phyloP scores from a whole-genome alignment of 2,113 vertebrate genomes.

The Calyptommatus sinebrachiatus region DNA sequence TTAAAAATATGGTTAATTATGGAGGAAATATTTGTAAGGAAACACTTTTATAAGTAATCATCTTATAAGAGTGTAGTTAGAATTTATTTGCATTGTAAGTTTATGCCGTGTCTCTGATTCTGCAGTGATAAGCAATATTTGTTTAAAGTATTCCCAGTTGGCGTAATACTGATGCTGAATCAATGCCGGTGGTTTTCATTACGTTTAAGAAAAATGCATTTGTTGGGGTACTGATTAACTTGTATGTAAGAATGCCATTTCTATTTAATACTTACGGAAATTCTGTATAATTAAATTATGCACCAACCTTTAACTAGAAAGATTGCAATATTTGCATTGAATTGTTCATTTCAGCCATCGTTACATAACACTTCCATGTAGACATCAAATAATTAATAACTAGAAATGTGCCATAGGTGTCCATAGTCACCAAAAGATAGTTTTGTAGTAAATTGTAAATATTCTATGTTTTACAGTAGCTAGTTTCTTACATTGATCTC shows the following conservation, averaged over 20 bases:
- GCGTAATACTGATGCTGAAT: neutral
- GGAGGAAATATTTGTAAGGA: neutral
- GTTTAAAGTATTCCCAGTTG: neutral
- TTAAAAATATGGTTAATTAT: neutral
- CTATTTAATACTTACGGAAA: slow-evolving; percentile 37
- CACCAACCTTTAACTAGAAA: slow-evolving; percentile 41
- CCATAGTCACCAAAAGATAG: slow-evolving; percentile 61
- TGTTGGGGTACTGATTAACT: neutral
- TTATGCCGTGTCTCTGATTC: neutral
- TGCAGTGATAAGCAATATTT: neutral
- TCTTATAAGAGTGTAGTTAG: neutral
- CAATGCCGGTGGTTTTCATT: neutral
- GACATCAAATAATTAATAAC: slow-evolving; percentile 64
- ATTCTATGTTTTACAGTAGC: slow-evolving; percentile 58
- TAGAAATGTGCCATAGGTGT: slow-evolving; percentile 70
- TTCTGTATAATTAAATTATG: slow-evolving; percentile 27
- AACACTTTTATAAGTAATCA: no score
- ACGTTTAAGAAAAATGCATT: neutral
- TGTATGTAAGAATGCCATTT: neutral
- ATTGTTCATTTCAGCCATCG: slow-evolving; percentile 60
- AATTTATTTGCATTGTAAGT: neutral
- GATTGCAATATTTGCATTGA: slow-evolving; percentile 53
- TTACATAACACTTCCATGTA: slow-evolving; percentile 64
- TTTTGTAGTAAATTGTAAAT: slow-evolving; percentile 75
- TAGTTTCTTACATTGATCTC: slow-evolving; percentile 56